Conservation (phyloP, 1,140 invertebrate species). For the Brachionus koreanus region DNA sequence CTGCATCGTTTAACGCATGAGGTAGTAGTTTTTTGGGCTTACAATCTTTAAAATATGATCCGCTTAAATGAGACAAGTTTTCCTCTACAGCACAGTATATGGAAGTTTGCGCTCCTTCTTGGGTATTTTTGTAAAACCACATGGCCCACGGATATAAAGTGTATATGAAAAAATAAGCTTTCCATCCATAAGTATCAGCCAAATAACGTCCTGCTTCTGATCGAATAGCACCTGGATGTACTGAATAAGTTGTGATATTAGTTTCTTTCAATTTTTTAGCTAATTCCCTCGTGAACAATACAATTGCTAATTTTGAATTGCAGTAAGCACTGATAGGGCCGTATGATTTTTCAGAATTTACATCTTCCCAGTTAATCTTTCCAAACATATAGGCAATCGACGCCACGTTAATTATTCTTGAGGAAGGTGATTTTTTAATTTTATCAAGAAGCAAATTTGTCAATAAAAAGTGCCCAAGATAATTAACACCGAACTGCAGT, state of each 20-base stretch:
- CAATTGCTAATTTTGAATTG: conserved; percentile 50
- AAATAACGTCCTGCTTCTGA: background rate
- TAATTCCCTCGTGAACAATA: conserved; percentile 49
- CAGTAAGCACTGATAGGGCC: background rate
- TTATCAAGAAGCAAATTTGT: conserved; percentile 63
- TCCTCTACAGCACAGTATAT: conserved; percentile 24
- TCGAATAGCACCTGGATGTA: conserved; percentile 17
- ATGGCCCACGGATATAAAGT: background rate
- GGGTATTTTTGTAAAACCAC: conserved; percentile 46
- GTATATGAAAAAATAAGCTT: background rate
- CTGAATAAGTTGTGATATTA: background rate
- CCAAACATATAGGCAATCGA: conserved; percentile 48
- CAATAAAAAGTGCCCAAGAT: conserved; percentile 70
- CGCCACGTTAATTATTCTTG: conserved; percentile 50
- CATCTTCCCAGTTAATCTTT: conserved; percentile 37
- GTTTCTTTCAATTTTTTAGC: conserved; percentile 46
- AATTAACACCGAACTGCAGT: conserved; percentile 60
- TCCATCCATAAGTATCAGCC: background rate
- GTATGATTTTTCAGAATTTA: background rate
- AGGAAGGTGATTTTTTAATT: conserved; percentile 48
- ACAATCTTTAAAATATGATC: conserved; percentile 27
- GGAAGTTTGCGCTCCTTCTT: conserved; percentile 1
- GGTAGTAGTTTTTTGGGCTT: background rate
- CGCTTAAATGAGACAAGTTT: background rate
- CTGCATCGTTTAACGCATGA: background rate